Percentiles rank a stretch among this genome's conserved stretches.
Conservation (phyloP, 2,888 invertebrate genomes). For the Meiosimyza decipiens region DNA sequence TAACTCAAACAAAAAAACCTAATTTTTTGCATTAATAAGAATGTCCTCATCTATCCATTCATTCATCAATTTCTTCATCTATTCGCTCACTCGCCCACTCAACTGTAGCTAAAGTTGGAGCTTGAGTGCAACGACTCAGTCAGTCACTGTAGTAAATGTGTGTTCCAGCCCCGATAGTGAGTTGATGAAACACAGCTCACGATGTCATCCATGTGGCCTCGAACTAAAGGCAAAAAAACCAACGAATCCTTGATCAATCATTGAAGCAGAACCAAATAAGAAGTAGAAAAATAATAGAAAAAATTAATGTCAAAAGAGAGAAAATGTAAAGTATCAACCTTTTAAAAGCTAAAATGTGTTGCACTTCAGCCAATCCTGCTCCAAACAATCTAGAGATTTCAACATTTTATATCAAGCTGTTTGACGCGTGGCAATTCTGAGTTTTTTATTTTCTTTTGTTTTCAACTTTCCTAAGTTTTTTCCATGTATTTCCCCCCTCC, state of each 20-base stretch:
- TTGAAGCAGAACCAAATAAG: background rate
- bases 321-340: background rate
- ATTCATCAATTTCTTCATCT: constrained; percentile 36
- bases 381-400: background rate
- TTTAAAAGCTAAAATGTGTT: constrained; percentile 56
- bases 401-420: background rate
- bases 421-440: background rate
- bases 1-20: constrained; percentile 12
- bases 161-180: too few relatives aligned
- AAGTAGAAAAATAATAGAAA: background rate
- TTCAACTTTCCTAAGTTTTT: background rate
- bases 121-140: too few relatives aligned
- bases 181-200: too few relatives aligned
- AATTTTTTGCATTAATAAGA: constrained; percentile 24
- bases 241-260: background rate
- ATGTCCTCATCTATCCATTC: constrained; percentile 32
- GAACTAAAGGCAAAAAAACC: too few relatives aligned
- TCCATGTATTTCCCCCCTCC: background rate
- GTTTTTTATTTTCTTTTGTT: background rate
- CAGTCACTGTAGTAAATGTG: too few relatives aligned
- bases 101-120: too few relatives aligned
- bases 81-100: constrained; percentile 8
- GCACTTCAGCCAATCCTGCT: constrained; percentile 44
- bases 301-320: background rate
- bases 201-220: too few relatives aligned